Evolutionary conservation across 2,113 vertebrate species (phyloP).

Genomic region (Albula goreensis): DNA sequence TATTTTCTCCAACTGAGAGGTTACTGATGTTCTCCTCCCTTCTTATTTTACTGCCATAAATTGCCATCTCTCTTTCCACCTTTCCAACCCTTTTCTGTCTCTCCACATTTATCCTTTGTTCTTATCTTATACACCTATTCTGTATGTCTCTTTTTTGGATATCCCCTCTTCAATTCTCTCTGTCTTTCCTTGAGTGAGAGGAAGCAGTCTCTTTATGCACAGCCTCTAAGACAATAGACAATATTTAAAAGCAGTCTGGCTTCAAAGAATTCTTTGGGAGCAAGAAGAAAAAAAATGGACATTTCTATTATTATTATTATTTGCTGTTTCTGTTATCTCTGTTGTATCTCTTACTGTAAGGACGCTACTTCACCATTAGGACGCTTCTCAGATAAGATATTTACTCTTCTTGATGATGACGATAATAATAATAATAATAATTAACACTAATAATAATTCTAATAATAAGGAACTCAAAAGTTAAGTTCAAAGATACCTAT

Average conservation of each 20-base stretch:
- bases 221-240: constrained; percentile 54
- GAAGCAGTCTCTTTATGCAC: constrained; percentile 68
- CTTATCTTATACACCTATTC: constrained; percentile 3
- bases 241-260: constrained; percentile 54
- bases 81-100: background rate
- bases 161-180: constrained; percentile 37
- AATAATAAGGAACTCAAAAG: constrained; percentile 57
- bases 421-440: constrained; percentile 59
- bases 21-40: background rate
- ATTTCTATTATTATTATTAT: constrained; percentile 56
- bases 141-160: constrained; percentile 25
- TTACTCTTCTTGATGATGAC: constrained; percentile 61
- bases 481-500: constrained; percentile 47
- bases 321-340: constrained; percentile 40
- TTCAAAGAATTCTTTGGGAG: constrained; percentile 54
- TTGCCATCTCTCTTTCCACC: constrained; percentile 9
- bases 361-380: constrained; percentile 52
- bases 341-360: constrained; percentile 51
- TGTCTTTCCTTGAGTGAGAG: constrained; percentile 53
- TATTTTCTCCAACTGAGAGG: background rate
- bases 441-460: constrained; percentile 57
- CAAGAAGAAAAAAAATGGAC: constrained; percentile 50
- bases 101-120: background rate
- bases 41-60: background rate
- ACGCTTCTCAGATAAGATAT: constrained; percentile 62